These are phyloP conservation scores for Leptinotarsa juncta DNA, from an alignment of 2,888 invertebrate genomes.

Conservation along the genomic window DNA sequence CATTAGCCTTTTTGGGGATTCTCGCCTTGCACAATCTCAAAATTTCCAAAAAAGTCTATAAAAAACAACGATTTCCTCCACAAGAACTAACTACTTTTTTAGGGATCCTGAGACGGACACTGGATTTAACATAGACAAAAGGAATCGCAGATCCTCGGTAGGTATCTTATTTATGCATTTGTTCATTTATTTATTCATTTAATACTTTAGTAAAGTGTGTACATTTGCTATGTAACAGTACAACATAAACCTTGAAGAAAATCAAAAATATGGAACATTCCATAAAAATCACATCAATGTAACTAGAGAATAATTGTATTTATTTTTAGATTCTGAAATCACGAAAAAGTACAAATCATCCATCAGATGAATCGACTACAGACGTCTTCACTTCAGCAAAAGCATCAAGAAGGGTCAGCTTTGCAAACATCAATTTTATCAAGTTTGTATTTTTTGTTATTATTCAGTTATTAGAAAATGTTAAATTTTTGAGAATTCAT, in stretches of 20 bases:
- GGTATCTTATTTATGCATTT: not conserved
- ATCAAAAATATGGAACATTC: too few relatives aligned
- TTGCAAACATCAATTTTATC: slow-evolving; percentile 57
- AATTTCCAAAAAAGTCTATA: not conserved
- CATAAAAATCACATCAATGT: too few relatives aligned
- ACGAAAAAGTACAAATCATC: slow-evolving; percentile 49
- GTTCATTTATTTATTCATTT: too few relatives aligned
- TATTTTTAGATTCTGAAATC: slow-evolving; percentile 51
- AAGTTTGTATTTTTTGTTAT: slow-evolving; percentile 50
- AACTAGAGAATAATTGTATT: not conserved
- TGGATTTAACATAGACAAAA: slow-evolving; percentile 1
- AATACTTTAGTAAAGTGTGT: too few relatives aligned
- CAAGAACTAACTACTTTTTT: not conserved
- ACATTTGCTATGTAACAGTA: too few relatives aligned
- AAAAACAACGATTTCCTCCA: not conserved
- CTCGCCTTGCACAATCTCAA: too few relatives aligned
- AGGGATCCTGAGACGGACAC: not conserved
- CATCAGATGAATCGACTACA: slow-evolving; percentile 46
- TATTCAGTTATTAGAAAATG: not conserved
- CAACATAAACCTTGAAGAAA: too few relatives aligned
- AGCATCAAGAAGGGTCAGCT: slow-evolving; percentile 55
- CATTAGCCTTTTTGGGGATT: too few relatives aligned
- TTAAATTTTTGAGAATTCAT: not conserved
- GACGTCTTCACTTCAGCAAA: slow-evolving; percentile 40
- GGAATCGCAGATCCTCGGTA: slow-evolving; percentile 10